phyloP scores from a whole-genome alignment of 92 coral and sea anemone species.

The Parazoanthus swiftii region DNA sequence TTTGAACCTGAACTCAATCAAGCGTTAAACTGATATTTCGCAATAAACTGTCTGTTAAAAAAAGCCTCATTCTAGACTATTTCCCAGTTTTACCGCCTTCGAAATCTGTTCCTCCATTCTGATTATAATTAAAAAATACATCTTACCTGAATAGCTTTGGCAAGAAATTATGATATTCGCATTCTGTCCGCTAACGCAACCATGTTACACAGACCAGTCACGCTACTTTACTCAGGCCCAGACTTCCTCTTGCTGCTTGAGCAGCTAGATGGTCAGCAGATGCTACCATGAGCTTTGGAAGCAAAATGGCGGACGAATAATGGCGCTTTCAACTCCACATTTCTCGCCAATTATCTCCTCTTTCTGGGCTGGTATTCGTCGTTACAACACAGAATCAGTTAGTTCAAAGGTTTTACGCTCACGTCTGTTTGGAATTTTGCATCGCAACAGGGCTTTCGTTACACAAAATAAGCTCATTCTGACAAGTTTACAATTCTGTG shows the following conservation, averaged over 20 bases:
- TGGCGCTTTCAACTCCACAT: neutral
- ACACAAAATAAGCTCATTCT: neutral
- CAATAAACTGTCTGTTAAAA: too few species aligned
- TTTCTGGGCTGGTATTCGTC: neutral
- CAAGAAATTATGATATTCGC: neutral
- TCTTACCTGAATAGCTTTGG: neutral
- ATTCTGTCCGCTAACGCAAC: neutral
- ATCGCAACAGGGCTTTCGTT: neutral
- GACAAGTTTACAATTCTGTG: neutral
- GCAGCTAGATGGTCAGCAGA: constrained; percentile 33
- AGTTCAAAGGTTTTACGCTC: neutral
- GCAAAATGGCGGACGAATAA: constrained; percentile 52
- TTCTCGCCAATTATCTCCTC: neutral
- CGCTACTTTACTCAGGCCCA: neutral
- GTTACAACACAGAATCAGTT: neutral
- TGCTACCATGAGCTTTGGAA: neutral
- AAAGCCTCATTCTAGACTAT: neutral
- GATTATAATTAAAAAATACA: too few species aligned
- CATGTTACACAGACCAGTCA: neutral
- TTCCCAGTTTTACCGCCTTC: neutral
- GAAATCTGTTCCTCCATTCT: neutral
- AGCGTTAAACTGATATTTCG: too few species aligned
- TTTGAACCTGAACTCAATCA: too few species aligned
- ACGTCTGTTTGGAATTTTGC: neutral
- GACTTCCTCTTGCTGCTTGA: neutral